Percentiles rank a stretch among this genome's conserved stretches.
These are phyloP conservation scores for Hydrochoerus hydrochaeris DNA, from an alignment of 2,113 vertebrate genomes.

Conservation along the genomic window DNA sequence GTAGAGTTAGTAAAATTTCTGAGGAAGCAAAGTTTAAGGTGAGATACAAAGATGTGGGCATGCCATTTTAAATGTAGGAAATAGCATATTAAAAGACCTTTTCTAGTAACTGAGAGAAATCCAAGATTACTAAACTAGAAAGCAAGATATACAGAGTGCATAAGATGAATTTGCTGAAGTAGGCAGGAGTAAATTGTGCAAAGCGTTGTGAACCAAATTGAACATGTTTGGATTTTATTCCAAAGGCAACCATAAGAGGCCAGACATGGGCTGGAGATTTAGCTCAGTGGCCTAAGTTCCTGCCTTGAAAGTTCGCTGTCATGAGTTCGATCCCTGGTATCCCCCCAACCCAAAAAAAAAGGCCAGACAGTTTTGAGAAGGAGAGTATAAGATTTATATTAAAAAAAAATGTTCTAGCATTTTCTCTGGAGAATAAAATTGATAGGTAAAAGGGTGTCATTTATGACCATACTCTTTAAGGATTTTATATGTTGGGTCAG, in stretches of 20 bases:
- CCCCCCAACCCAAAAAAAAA: no score
- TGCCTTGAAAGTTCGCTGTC: no score
- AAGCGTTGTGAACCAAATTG: background rate
- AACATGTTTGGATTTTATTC: conserved; percentile 37
- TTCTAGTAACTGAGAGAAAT: background rate
- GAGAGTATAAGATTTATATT: background rate
- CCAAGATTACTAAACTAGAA: background rate
- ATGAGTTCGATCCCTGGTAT: no score
- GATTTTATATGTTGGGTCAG: background rate
- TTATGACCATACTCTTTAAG: background rate
- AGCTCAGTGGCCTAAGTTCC: no score
- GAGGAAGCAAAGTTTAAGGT: conserved; percentile 11
- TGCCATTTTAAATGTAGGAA: background rate
- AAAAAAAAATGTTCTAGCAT: background rate
- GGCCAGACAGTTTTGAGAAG: background rate
- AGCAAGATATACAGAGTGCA: background rate
- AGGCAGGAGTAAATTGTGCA: background rate
- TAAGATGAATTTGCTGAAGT: background rate
- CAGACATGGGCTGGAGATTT: no score
- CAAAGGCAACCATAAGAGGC: background rate
- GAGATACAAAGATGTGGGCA: background rate
- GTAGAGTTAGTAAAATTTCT: background rate
- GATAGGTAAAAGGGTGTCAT: background rate
- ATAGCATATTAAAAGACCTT: background rate
- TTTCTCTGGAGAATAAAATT: background rate